Conservation (phyloP, 2,888 invertebrate species). For the Drosophila nigricruria region DNA sequence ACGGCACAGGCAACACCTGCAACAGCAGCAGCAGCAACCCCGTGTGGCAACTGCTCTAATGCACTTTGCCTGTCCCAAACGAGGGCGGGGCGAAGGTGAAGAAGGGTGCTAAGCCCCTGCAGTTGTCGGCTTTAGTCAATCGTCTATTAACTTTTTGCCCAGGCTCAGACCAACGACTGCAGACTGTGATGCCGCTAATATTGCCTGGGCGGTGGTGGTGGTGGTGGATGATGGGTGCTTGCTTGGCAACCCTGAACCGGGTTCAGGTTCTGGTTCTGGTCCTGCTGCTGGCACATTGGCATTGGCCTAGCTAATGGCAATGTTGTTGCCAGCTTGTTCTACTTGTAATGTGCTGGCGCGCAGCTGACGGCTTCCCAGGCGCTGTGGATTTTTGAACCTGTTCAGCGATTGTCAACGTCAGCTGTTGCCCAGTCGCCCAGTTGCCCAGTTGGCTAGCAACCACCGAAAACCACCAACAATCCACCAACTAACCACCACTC, state of each 20-base stretch:
- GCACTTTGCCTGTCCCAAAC: slow-evolving; percentile 72
- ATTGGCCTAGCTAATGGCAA: slow-evolving; percentile 65
- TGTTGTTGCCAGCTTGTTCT: slow-evolving; percentile 80
- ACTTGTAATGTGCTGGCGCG: slow-evolving; percentile 80
- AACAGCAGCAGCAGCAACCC: slow-evolving; percentile 71
- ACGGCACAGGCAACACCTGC: slow-evolving; percentile 71
- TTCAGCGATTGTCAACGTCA: slow-evolving; percentile 47
- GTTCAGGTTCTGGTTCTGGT: slow-evolving; percentile 13
- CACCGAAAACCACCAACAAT: slow-evolving; percentile 50
- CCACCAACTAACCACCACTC: slow-evolving; percentile 47
- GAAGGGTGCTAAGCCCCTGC: slow-evolving; percentile 73
- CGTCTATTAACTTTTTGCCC: slow-evolving; percentile 83
- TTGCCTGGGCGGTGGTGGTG: slow-evolving; percentile 23
- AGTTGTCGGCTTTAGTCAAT: slow-evolving; percentile 79
- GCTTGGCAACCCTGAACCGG: slow-evolving; percentile 18
- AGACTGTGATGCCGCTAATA: slow-evolving; percentile 71
- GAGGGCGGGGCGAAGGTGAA: slow-evolving; percentile 42
- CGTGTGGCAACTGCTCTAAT: slow-evolving; percentile 48
- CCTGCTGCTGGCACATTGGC: slow-evolving; percentile 17
- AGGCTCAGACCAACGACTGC: slow-evolving; percentile 6
- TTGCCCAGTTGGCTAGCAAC: slow-evolving; percentile 43
- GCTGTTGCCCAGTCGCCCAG: slow-evolving; percentile 57
- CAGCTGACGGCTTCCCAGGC: slow-evolving; percentile 76
- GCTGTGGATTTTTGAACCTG: slow-evolving; percentile 74
- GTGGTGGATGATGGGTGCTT: neutral